Conservation (phyloP, 2,797 vertebrate species). For the Macropodus opercularis region DNA sequence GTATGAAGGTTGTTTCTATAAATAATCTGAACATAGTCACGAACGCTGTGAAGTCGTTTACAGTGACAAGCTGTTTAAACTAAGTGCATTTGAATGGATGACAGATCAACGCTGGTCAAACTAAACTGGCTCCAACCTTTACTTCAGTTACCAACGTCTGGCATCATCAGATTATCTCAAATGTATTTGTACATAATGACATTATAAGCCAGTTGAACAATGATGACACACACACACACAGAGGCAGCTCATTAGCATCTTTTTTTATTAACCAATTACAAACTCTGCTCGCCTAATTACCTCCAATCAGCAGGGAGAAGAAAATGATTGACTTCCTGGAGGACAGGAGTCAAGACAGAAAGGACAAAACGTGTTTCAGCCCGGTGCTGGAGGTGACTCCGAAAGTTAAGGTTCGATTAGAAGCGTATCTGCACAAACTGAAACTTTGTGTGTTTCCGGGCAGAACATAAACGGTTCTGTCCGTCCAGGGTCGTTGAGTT, state of each 20-base stretch:
- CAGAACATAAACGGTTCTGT: constrained; percentile 7
- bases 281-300: constrained; percentile 77
- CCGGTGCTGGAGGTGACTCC: constrained; percentile 18
- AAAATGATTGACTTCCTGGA: constrained; percentile 76
- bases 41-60: not conserved
- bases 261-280: constrained; percentile 82
- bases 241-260: constrained; percentile 74
- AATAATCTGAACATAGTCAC: constrained; percentile 40
- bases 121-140: not conserved
- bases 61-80: not conserved
- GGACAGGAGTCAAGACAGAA: constrained; percentile 63
- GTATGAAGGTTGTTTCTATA: constrained; percentile 63
- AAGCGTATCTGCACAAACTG: no score
- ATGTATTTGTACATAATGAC: not conserved
- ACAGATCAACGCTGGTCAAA: not conserved
- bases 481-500: constrained; percentile 48
- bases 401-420: constrained; percentile 2
- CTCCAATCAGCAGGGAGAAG: constrained; percentile 76
- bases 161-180: not conserved
- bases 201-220: constrained; percentile 6
- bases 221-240: constrained; percentile 10
- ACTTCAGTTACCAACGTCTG: constrained; percentile 12
- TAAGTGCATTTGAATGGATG: not conserved
- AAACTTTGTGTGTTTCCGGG: no score
- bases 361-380: constrained; percentile 53